Base-by-base conservation (phyloP, 1,140 invertebrate genomes). In the Tetramorium parvispinum region DNA sequence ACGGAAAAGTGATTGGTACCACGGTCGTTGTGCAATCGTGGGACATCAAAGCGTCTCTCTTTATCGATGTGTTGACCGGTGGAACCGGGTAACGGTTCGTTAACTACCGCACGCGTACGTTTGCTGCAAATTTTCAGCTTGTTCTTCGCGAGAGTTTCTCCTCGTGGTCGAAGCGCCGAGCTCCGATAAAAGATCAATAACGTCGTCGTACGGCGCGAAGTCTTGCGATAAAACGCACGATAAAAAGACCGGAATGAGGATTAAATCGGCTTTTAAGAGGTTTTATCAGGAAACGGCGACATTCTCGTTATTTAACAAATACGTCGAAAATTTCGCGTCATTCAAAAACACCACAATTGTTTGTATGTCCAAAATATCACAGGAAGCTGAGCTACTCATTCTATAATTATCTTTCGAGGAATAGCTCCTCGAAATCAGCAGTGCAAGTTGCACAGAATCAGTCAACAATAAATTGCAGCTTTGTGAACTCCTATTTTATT, bases 11-110 rank as follows among this genome's bases (percentile, higher is more conserved):
- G 66, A 82, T 82, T 59, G 66, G 24, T 57, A 32, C 16, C 10
- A 43, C 37, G 57, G 24, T 73, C 66, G 37, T 81, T 66, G 79
- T 73, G 68, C 79, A 73, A 75, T 83, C 79, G n/a, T 32, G 66
- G 53, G 13, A 73, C 79, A 83, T 83, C 79, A 83, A 83, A 83
- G 79, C 51, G 24, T 40, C n/a, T 53, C 37, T 43, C 46, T 81
- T 6, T 57, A 49, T 61, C 68, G 68, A 61, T 11, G 55, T 18
- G 79, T 75, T 83, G 68, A 83, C 18, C 53, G 68, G 27, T 46
- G 40, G 66, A 59, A 40, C 8, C 18, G 53, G 32, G 24, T 46
- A 59, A 83, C 18, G 79, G 53, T 83, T 83, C 79, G 79, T 83
- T 83, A 83, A 73, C 68, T 18, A 59, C 27, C 55, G 68, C 37